Base-by-base conservation (phyloP, 2,888 invertebrate species). In the Amblyteles armatorius region DNA sequence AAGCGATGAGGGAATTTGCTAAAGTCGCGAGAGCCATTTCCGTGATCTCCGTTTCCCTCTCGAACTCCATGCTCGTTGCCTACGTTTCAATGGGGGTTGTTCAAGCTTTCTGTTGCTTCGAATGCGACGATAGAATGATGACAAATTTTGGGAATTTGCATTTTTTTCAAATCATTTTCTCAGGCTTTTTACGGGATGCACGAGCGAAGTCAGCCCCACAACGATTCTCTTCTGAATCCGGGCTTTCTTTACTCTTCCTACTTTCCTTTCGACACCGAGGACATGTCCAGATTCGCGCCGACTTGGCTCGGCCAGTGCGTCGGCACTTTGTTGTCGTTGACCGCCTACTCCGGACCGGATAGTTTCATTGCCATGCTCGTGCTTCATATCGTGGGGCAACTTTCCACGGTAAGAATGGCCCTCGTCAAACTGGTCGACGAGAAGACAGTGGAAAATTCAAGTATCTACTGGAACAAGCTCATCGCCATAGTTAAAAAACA, bases 311-410 rank as follows among this genome's bases (percentile, higher is more conserved):
- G 87, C 9, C 92, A 92, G 78, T 87, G 88, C 3, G 60, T 90
- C 1, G 87, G 88, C 1, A 88, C 89, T 0, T 67, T 87, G 1
- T 36, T 90, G 4, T 86, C 89, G 0, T 88, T 89, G 7, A 86
- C 87, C 11, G 86, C 87, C 3, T 92, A 89, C 72, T 88, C 90
- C 7, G 86, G 86, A 4, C 85, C 89, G 26, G 91, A 92, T 36
- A 84, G 88, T 0, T 89, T 90, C n/a, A 76, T 91, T 2, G 86
- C 86, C 2, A 84, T 90, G 4, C 63, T 91, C 6, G 87, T 91
- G 2, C 63, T 91, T n/a, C 92, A 92, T 52, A 44, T 91, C 13
- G 91, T 90, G 36, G 89, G 89, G 0, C 92, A 91, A 73, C 60
- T 92, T 9, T 74, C 81, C 16, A 79, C 69, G 7, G 36, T 72